These are phyloP conservation scores for Zaprionus nigranus DNA, from an alignment of 1,140 invertebrate species.

Conservation along the genomic window DNA sequence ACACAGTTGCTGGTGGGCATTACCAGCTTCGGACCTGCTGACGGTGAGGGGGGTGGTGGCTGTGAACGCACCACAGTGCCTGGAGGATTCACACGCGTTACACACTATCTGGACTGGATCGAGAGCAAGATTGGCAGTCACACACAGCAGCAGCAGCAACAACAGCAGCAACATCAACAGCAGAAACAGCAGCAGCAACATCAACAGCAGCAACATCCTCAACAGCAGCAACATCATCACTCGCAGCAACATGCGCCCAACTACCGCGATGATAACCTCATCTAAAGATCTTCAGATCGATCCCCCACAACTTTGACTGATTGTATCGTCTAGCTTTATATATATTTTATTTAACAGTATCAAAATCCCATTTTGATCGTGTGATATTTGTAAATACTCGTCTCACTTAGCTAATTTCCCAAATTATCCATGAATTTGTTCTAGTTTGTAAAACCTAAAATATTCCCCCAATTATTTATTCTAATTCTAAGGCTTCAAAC, in stretches of 20 bases:
- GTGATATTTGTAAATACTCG: conserved; percentile 69
- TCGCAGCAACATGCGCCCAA: conserved; percentile 35
- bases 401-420: conserved; percentile 46
- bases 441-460: conserved; percentile 48
- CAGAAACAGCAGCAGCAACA: conserved; percentile 17
- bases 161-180: conserved; percentile 25
- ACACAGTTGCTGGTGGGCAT: conserved; percentile 78
- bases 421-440: conserved; percentile 55
- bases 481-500: conserved; percentile 57
- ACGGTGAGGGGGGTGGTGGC: conserved; percentile 61
- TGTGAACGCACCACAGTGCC: conserved; percentile 76
- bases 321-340: conserved; percentile 73
- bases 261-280: conserved; percentile 70
- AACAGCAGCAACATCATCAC: conserved; percentile 22
- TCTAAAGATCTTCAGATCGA: conserved; percentile 33
- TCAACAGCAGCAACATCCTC: conserved; percentile 38
- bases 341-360: conserved; percentile 9
- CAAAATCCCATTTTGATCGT: conserved; percentile 54
- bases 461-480: conserved; percentile 76
- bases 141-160: conserved; percentile 15
- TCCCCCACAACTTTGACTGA: conserved; percentile 58
- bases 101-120: conserved; percentile 80
- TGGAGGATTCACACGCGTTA: conserved; percentile 78
- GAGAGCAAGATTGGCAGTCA: conserved; percentile 72
- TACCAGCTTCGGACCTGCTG: conserved; percentile 79